Evolutionary conservation across 2,113 vertebrate species (phyloP).

Genomic region (Lichenostomus cassidix): DNA sequence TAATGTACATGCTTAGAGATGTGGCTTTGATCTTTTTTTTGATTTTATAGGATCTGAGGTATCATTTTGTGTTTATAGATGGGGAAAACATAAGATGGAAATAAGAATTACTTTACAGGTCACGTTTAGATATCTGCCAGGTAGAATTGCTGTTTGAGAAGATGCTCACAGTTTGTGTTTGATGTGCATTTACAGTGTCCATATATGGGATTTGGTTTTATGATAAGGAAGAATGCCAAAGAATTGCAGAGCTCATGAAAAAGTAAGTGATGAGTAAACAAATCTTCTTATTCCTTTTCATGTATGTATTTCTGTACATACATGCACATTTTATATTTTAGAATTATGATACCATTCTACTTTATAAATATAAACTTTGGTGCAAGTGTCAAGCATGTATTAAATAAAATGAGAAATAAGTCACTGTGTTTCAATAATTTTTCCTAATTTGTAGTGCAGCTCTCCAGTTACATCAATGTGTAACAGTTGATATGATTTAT

Average conservation of each 20-base stretch:
- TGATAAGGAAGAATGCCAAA: slow-evolving; percentile 93
- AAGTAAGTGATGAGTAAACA: slow-evolving; percentile 81
- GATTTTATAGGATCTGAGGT: neutral
- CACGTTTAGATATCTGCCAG: neutral
- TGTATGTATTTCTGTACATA: slow-evolving; percentile 1
- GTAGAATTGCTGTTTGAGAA: slow-evolving; percentile 23
- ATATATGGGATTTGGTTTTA: slow-evolving; percentile 99
- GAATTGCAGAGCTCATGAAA: slow-evolving; percentile 93
- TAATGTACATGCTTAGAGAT: neutral
- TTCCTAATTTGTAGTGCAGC: neutral
- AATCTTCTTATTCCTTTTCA: neutral
- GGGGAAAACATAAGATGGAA: neutral
- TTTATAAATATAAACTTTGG: neutral
- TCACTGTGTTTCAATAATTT: neutral
- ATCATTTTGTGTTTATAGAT: neutral
- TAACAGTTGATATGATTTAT: neutral
- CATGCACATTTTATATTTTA: neutral
- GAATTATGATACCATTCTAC: neutral
- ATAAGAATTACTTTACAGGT: neutral
- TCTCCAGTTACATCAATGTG: neutral
- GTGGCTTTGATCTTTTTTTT: neutral
- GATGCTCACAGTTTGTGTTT: slow-evolving; percentile 63
- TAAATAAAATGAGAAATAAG: neutral
- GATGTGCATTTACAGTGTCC: slow-evolving; percentile 82
- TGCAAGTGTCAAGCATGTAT: neutral